Evolutionary conservation across 1,140 invertebrate species (phyloP).

Genomic region (Apocrypta bakeri): DNA sequence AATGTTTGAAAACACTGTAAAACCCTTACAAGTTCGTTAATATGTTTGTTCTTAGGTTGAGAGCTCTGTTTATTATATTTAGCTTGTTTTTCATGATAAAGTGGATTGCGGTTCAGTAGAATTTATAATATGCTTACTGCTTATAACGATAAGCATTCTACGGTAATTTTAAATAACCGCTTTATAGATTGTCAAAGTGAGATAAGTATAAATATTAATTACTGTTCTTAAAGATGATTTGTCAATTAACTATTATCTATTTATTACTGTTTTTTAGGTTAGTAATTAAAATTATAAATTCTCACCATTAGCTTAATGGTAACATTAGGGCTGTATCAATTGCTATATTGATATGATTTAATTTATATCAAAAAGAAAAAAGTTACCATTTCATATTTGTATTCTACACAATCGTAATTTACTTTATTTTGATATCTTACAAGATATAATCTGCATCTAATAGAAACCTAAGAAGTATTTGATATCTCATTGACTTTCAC

Average conservation of each 20-base stretch:
- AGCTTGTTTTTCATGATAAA: neutral
- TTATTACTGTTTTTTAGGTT: neutral
- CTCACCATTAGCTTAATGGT: neutral
- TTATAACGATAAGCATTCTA: too few species aligned
- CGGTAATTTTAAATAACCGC: neutral
- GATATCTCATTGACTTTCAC: neutral
- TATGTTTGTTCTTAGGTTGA: neutral
- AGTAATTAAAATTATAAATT: neutral
- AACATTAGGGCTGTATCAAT: neutral
- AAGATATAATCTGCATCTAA: neutral
- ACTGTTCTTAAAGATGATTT: neutral
- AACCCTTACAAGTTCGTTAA: neutral
- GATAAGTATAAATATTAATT: neutral
- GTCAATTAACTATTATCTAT: neutral
- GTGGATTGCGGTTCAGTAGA: neutral
- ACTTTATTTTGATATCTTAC: constrained; percentile 10
- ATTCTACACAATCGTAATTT: constrained; percentile 25
- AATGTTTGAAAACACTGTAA: constrained; percentile 15
- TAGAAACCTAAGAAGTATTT: neutral
- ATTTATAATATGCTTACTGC: neutral
- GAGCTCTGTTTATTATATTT: too few species aligned
- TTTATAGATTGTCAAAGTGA: neutral
- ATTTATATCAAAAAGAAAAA: neutral
- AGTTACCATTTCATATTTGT: neutral
- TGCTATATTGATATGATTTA: neutral